Base-by-base conservation (phyloP, 2,797 vertebrate species). In the Eulemur mongoz region DNA sequence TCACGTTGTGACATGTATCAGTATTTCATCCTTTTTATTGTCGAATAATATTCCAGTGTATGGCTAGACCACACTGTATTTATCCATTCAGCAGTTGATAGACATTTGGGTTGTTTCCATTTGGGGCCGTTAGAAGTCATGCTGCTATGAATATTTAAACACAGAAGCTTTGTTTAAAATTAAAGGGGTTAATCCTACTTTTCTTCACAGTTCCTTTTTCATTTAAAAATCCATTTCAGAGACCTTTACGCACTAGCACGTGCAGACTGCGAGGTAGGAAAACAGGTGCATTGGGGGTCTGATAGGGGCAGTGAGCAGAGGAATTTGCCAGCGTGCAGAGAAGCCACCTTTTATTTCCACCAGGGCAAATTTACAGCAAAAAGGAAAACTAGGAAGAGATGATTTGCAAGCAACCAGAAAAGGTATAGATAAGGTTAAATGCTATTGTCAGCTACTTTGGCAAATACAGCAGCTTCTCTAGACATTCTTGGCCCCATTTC, bases 151-250 rank as follows among this genome's bases (percentile, higher is more conserved):
- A 94, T 40, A 54, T n/a, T 83, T 52, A 83, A 83, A 65, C 23
- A 70, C 27, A 48, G 5, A 35, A 61, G 30, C 23, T 79, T 88
- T 78, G 50, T 7, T 0, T n/a, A 93, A 72, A 43, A 22, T 59
- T n/a, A 65, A 89, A 80, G 40, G 11, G 3, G 6, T 43, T 65
- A 7, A 76, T 54, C 18, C 35, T 20, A 32, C 27, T 76, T 35
- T 79, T 59, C 93, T 40, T 43, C 65, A 18, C 14, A 2, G 48
- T 67, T 73, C 11, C 30, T 80, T 92, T 92, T 89, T 61, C 50
- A 35, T 65, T 52, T 63, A 73, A 59, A 81, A 67, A 75, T 54
- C 18, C 70, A 27, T 32, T 57, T 80, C 4, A 7, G 5, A 50
- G 50, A 40, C 43, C 48, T 75, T 89, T 61, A 10, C 4, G 9